phyloP scores from a whole-genome alignment of 2,113 vertebrate genomes.

The Mastomys natalensis region DNA sequence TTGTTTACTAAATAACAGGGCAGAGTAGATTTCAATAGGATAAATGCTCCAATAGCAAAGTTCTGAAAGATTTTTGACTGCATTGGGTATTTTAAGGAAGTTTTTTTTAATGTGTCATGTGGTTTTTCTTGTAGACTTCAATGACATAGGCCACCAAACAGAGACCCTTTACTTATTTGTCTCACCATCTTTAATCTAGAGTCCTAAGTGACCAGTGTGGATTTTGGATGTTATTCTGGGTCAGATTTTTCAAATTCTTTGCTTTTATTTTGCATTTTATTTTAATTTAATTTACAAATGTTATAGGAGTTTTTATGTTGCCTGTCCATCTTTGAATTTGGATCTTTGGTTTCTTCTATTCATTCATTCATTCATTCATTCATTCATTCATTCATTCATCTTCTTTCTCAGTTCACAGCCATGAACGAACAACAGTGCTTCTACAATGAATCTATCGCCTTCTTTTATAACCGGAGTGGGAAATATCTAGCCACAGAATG shows the following conservation, averaged over 20 bases:
- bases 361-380: no score
- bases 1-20: slow-evolving; percentile 72
- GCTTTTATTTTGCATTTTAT: slow-evolving; percentile 36
- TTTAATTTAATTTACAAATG: not conserved
- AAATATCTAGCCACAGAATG: slow-evolving; percentile 96
- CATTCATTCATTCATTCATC: no score
- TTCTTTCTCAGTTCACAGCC: slow-evolving; percentile 86
- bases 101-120: slow-evolving; percentile 43
- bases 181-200: slow-evolving; percentile 79
- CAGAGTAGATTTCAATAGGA: slow-evolving; percentile 50
- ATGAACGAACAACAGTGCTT: slow-evolving; percentile 95
- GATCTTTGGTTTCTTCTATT: slow-evolving; percentile 58
- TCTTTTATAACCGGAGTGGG: slow-evolving; percentile 98
- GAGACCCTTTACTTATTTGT: slow-evolving; percentile 73
- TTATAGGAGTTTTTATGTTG: slow-evolving; percentile 37
- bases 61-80: slow-evolving; percentile 59
- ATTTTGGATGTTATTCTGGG: slow-evolving; percentile 65
- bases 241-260: slow-evolving; percentile 72
- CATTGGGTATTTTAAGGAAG: slow-evolving; percentile 75
- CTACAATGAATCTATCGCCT: slow-evolving; percentile 99
- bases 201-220: slow-evolving; percentile 58
- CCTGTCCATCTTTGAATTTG: slow-evolving; percentile 77
- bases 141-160: slow-evolving; percentile 63
- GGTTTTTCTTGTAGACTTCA: slow-evolving; percentile 73
- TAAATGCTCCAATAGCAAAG: slow-evolving; percentile 55